Evolutionary conservation across 2,888 invertebrate genomes (phyloP).

Genomic region (Tenthredo mesomela): DNA sequence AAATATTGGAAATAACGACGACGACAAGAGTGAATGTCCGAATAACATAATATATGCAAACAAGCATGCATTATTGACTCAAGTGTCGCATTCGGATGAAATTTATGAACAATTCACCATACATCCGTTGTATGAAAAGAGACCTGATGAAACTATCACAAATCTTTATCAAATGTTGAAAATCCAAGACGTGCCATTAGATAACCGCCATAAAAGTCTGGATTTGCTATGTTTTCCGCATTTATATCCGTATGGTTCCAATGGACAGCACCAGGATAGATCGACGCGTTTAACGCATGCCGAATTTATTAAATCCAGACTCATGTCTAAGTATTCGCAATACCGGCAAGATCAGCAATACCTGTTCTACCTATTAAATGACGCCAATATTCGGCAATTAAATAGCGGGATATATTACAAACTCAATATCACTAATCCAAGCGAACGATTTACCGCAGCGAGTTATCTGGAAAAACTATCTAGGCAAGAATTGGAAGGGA

Average conservation of each 20-base stretch:
- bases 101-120: slow-evolving; percentile 18
- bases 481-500: slow-evolving; percentile 58
- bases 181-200: slow-evolving; percentile 59
- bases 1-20: too few species aligned
- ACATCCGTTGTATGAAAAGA: neutral
- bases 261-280: slow-evolving; percentile 58
- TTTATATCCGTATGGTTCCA: slow-evolving; percentile 58
- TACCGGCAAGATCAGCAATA: slow-evolving; percentile 61
- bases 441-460: slow-evolving; percentile 55
- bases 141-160: slow-evolving; percentile 3
- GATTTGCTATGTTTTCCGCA: slow-evolving; percentile 62
- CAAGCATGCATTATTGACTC: neutral
- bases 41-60: neutral
- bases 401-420: slow-evolving; percentile 59
- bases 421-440: slow-evolving; percentile 58
- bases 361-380: slow-evolving; percentile 62
- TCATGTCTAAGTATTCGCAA: slow-evolving; percentile 60
- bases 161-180: slow-evolving; percentile 62
- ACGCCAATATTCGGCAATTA: slow-evolving; percentile 61
- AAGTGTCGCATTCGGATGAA: neutral
- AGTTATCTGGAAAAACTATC: slow-evolving; percentile 56
- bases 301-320: slow-evolving; percentile 59
- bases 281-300: slow-evolving; percentile 53
- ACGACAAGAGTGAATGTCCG: neutral
- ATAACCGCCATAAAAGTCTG: slow-evolving; percentile 57